Base-by-base conservation (phyloP, 2,113 vertebrate genomes). In the Paramisgurnus dabryanus region DNA sequence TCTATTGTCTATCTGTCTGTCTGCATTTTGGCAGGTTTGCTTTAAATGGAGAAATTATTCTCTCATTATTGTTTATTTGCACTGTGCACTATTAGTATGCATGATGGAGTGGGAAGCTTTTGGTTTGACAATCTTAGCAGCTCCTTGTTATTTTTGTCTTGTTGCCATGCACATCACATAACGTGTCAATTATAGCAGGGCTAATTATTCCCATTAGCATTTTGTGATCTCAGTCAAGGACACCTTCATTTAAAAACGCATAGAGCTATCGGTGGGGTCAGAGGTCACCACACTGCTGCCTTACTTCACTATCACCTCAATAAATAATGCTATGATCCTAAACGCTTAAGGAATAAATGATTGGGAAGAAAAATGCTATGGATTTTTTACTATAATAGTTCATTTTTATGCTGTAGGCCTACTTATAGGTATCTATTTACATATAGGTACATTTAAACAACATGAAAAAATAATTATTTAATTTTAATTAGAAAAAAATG, bases 121-220 rank as follows among this genome's bases (percentile, higher is more conserved):
- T 34, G 67, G 40, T 74, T 71, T 67, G 75, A 78, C 76, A 72
- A 50, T 60, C 63, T 80, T 71, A 80, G 68, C 69, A 81, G 65
- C 47, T 39, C 72, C 71, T 75, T 68, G 72, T 81, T 76, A 76
- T 81, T 76, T 76, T 63, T 60, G 49, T 82, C 73, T 77, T 49
- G 67, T 82, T 71, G 67, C 50, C 61, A 60, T 80, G 72, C 67
- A 49, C 65, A 60, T 80, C 78, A 76, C 60, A 71, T 49, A 63
- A 80, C 76, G 74, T 77, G 73, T 66, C 73, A 84, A 80, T 84
- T 80, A 76, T n/a, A 68, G 57, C 71, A 55, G 58, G 67, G 67
- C 72, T 80, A 83, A 83, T 83, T 80, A 66, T 83, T 80, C 72
- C 67, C 72, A 80, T 80, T 80, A 80, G 82, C 72, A 67, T 18